Evolutionary conservation across 2,888 invertebrate species (phyloP), one percentile per base, ranked within the genome.

Genomic region (Agrilus mali): DNA sequence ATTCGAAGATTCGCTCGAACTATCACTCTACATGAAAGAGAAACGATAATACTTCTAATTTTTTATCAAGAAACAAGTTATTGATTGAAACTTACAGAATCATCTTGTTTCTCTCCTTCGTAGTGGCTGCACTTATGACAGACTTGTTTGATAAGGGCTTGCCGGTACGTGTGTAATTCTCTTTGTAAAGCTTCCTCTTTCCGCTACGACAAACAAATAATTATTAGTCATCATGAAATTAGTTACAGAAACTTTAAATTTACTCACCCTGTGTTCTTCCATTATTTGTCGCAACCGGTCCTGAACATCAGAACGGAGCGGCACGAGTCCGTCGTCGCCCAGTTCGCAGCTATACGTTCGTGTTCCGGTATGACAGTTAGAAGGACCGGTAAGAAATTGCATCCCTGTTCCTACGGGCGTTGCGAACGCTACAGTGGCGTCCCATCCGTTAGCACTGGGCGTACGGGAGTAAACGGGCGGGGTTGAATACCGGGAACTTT

Each of bases 241-340:
- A 17, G n/a, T 42, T 13, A 41, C 14, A 8, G 42, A 44, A 43
- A 16, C 36, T 35, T 33, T 14, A 36, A 39, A 17, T 27, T 17
- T 31, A 53, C 56, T 57, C 59, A 86, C 88, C 77, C 80, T 82
- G 61, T 86, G 82, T 52, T 86, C 82, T 45, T 81, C 73, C 55
- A 87, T 81, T 58, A 93, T 83, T 66, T 88, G 85, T 61, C 82
- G 81, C 57, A 93, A 73, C 50, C 90, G 70, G 50, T 77, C 77
- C 65, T 87, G 87, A 50, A 82, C 72, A 47, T 82, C 80, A 60
- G 83, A 83, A 49, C 74, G 70, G 46, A 80, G 72, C 35, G 80
- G 77, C 47, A 82, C 76, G 58, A 88, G 70, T 36, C 88, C 88
- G 65, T 88, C 85, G 36, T 80, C 73, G 49, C 82, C 83, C 41